A percentile compares a stretch with the other conserved stretches of the same genome.
Evolutionary conservation across 2,113 vertebrate genomes (phyloP).

Genomic region (Urocolius indicus): DNA sequence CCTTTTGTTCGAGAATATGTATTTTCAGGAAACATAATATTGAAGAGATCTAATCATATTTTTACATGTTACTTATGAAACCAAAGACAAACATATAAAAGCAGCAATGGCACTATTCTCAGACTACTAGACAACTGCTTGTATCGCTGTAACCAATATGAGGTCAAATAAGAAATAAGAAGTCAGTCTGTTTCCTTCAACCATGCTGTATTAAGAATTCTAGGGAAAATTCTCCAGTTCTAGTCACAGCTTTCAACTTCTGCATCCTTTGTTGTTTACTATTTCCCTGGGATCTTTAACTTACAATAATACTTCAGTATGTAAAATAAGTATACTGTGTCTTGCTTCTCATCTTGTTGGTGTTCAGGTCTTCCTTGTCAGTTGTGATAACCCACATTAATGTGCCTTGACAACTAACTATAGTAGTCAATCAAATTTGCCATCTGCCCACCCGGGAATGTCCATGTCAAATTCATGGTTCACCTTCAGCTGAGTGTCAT

Average conservation of each 20-base stretch:
- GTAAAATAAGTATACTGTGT: not conserved
- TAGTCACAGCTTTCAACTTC: not conserved
- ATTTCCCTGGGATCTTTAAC: not conserved
- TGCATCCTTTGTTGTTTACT: not conserved
- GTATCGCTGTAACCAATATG: not conserved
- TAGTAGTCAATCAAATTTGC: conserved; percentile 30
- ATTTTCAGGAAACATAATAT: not conserved
- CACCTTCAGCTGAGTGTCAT: conserved; percentile 7
- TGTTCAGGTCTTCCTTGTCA: not conserved
- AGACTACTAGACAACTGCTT: not conserved
- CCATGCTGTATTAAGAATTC: not conserved
- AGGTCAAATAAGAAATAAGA: not conserved
- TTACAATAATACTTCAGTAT: not conserved
- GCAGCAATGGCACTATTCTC: not conserved
- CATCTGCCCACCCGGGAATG: not conserved
- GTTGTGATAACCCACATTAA: not conserved
- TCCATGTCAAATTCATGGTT: not conserved
- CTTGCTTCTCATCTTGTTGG: not conserved
- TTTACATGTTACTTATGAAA: not conserved
- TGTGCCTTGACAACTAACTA: not conserved
- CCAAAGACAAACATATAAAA: not conserved
- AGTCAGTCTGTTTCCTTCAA: not conserved
- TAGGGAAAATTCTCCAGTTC: not conserved
- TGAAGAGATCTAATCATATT: not conserved
- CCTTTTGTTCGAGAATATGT: accelerated